Evolutionary conservation across 2,113 vertebrate species (phyloP).

Genomic region (Phrynosoma blainvillii): DNA sequence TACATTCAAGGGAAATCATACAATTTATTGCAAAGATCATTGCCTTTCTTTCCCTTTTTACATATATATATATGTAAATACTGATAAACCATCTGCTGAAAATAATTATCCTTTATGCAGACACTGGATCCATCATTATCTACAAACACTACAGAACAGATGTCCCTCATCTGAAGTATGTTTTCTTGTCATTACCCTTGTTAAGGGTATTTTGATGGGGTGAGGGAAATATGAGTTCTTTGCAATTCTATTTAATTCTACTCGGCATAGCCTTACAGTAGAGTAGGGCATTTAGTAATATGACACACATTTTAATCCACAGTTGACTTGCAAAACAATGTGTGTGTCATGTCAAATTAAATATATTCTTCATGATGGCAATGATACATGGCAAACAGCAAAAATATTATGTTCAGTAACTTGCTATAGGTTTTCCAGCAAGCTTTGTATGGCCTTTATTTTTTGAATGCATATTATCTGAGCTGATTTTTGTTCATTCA

Average conservation of each 20-base stretch:
- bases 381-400: neutral
- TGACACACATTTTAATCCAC: slow-evolving; percentile 60
- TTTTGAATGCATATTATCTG: neutral
- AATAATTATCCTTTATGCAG: slow-evolving; percentile 71
- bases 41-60: slow-evolving; percentile 21
- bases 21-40: slow-evolving; percentile 1
- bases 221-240: slow-evolving; percentile 47
- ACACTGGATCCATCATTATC: slow-evolving; percentile 69
- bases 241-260: slow-evolving; percentile 48
- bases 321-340: slow-evolving; percentile 62
- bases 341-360: slow-evolving; percentile 57
- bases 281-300: slow-evolving; percentile 50
- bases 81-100: slow-evolving; percentile 70
- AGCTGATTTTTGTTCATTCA: neutral
- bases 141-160: slow-evolving; percentile 70
- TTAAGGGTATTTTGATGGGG: slow-evolving; percentile 61
- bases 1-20: neutral
- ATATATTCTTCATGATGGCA: slow-evolving; percentile 49
- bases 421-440: neutral
- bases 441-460: neutral
- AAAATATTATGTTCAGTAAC: neutral
- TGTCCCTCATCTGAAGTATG: slow-evolving; percentile 73
- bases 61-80: slow-evolving; percentile 33
- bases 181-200: slow-evolving; percentile 66
- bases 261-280: slow-evolving; percentile 56